Evolutionary conservation across 2,888 invertebrate genomes (phyloP).

Genomic region (Catocala nupta): DNA sequence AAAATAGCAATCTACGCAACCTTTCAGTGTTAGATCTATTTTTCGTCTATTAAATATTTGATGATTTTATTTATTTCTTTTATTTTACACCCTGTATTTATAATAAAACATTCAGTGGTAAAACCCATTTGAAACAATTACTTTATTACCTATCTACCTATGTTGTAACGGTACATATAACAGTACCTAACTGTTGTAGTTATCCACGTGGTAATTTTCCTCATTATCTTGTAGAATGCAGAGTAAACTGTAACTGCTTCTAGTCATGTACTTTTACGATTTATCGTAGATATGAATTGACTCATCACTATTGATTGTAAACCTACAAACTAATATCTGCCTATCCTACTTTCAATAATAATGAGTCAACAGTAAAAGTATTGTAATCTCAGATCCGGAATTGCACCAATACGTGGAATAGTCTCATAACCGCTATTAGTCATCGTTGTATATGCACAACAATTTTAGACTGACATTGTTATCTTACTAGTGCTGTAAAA

Average conservation of each 20-base stretch:
- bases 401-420: constrained; percentile 5
- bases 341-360: no score
- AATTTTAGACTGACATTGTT: neutral
- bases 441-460: constrained; percentile 1
- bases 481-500: neutral
- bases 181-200: neutral
- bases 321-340: neutral
- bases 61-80: constrained; percentile 37
- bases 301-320: neutral
- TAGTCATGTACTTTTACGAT: neutral
- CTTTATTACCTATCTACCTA: neutral
- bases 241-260: neutral
- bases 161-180: neutral
- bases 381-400: constrained; percentile 4
- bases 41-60: constrained; percentile 51
- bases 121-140: no score
- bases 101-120: no score
- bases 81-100: neutral
- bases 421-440: constrained; percentile 1
- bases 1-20: constrained; percentile 52
- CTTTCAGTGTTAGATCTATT: constrained; percentile 59
- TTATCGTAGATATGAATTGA: no score
- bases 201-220: neutral
- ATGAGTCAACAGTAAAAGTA: neutral
- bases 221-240: neutral